Evolutionary conservation across 2,888 invertebrate genomes (phyloP).

Genomic region (Coecobrya sp.): DNA sequence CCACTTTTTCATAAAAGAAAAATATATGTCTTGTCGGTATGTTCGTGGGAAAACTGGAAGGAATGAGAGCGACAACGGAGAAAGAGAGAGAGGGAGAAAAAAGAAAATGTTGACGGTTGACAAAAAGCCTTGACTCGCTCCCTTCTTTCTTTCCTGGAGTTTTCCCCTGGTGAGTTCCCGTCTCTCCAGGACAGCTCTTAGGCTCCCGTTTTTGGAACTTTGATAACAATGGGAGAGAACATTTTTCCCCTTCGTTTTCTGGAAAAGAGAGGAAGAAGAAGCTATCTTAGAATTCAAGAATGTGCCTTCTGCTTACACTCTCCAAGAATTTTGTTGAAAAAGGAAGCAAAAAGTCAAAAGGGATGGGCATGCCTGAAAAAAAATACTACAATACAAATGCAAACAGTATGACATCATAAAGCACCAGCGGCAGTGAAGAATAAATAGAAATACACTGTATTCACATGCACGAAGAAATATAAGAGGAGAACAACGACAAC

Average conservation of each 20-base stretch:
- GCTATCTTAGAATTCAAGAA: not conserved
- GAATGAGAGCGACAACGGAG: conserved; percentile 13
- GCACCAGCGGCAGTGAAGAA: too few relatives aligned
- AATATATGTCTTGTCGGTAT: conserved; percentile 55
- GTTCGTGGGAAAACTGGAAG: conserved; percentile 67
- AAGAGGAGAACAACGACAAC: not conserved
- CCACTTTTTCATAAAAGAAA: conserved; percentile 47
- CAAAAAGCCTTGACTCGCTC: conserved; percentile 57
- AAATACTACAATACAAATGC: not conserved
- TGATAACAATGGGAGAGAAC: conserved; percentile 57
- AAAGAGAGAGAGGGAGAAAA: not conserved
- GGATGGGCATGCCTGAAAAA: conserved; percentile 40
- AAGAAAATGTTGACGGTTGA: conserved; percentile 70
- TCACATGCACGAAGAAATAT: not conserved
- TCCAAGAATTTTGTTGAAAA: not conserved
- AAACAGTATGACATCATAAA: too few relatives aligned
- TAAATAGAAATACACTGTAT: too few relatives aligned
- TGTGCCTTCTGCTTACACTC: not conserved
- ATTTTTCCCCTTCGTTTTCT: conserved; percentile 6
- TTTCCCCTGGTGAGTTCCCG: conserved; percentile 25
- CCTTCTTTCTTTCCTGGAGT: not conserved
- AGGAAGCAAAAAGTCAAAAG: conserved; percentile 33
- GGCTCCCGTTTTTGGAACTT: not conserved
- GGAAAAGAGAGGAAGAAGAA: not conserved
- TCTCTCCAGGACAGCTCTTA: not conserved